Conservation (phyloP, 2,888 invertebrate species). For the Sipha maydis region DNA sequence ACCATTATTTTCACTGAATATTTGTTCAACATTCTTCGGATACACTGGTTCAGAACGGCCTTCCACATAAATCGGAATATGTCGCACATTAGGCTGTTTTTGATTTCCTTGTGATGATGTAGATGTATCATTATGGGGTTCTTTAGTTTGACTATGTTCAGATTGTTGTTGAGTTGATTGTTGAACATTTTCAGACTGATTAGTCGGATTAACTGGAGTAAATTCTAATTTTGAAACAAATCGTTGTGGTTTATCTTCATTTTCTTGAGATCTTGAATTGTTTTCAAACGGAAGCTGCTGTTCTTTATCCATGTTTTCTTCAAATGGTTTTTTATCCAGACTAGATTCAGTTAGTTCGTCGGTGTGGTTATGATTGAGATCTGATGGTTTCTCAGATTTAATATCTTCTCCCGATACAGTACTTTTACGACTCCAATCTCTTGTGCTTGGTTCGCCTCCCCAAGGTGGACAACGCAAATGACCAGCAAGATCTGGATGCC, state of each 20-base stretch:
- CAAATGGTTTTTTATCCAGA: slow-evolving; percentile 55
- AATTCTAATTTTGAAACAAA: slow-evolving; percentile 66
- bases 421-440: slow-evolving; percentile 46
- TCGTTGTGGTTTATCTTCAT: slow-evolving; percentile 66
- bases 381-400: slow-evolving; percentile 37
- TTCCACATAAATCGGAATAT: slow-evolving; percentile 90
- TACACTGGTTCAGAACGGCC: slow-evolving; percentile 83
- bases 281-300: slow-evolving; percentile 36
- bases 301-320: slow-evolving; percentile 54
- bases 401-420: slow-evolving; percentile 53
- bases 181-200: slow-evolving; percentile 64
- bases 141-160: slow-evolving; percentile 64
- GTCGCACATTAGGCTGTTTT: slow-evolving; percentile 74
- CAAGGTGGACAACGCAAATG: slow-evolving; percentile 71
- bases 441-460: slow-evolving; percentile 62
- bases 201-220: slow-evolving; percentile 67
- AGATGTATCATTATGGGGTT: slow-evolving; percentile 32
- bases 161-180: slow-evolving; percentile 67
- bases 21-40: slow-evolving; percentile 72
- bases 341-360: slow-evolving; percentile 38
- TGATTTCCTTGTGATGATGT: slow-evolving; percentile 60
- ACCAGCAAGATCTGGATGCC: slow-evolving; percentile 81
- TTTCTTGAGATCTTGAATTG: slow-evolving; percentile 43
- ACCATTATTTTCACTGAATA: slow-evolving; percentile 54
- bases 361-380: slow-evolving; percentile 24